Evolutionary conservation across 1,140 invertebrate genomes (phyloP).

Genomic region (Phenacoccus solenopsis): DNA sequence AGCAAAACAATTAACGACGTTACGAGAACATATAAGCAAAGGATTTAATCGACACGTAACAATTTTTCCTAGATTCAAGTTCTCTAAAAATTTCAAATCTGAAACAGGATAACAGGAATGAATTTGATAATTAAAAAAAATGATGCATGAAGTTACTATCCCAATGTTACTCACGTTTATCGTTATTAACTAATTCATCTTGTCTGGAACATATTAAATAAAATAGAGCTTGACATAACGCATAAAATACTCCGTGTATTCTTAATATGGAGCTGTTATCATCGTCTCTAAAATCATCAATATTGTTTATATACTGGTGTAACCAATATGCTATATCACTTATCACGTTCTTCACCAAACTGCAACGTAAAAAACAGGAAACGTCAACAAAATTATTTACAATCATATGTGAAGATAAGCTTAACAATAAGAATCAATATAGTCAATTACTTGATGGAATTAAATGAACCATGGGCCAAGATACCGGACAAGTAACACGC

Average conservation of each 20-base stretch:
- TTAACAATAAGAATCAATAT: not conserved
- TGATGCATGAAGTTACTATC: constrained; percentile 12
- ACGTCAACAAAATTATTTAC: not conserved
- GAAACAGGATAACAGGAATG: constrained; percentile 32
- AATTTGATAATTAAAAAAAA: constrained; percentile 18
- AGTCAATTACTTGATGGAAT: constrained; percentile 48
- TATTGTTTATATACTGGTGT: constrained; percentile 54
- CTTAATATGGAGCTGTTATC: constrained; percentile 41
- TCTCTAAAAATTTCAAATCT: constrained; percentile 66
- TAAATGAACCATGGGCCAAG: constrained; percentile 51
- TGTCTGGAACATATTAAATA: constrained; percentile 80
- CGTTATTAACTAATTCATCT: constrained; percentile 60
- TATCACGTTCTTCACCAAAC: constrained; percentile 47
- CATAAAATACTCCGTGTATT: constrained; percentile 74
- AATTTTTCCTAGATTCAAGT: constrained; percentile 68
- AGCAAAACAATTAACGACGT: constrained; percentile 71
- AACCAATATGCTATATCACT: constrained; percentile 56
- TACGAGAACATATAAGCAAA: constrained; percentile 57
- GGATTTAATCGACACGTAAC: constrained; percentile 77
- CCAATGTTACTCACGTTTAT: constrained; percentile 48
- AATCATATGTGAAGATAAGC: not conserved
- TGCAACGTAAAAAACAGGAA: constrained; percentile 34
- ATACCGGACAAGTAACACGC: constrained; percentile 64
- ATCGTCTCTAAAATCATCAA: constrained; percentile 37
- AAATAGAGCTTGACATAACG: constrained; percentile 78